Evolutionary conservation across 37 sponge, comb jelly and placozoan species (phyloP).

Genomic region (Theonella swinhoei): DNA sequence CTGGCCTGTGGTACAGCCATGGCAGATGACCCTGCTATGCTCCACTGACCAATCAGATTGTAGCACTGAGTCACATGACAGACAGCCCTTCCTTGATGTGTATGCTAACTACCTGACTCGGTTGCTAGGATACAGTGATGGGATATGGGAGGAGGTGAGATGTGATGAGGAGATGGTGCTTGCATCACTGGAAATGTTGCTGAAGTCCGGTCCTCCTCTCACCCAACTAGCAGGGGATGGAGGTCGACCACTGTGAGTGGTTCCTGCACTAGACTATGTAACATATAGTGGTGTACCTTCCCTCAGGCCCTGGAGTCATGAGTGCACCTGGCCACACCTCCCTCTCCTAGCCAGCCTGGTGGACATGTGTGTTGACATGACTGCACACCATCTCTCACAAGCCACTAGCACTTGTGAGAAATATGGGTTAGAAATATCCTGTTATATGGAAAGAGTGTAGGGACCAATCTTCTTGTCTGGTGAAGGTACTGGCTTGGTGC

Average conservation of each 20-base stretch:
- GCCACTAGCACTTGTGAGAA: conserved; percentile 1
- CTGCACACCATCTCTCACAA: neutral
- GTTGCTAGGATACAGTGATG: neutral
- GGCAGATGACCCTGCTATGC: conserved; percentile 35
- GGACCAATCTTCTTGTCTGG: neutral
- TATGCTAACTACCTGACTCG: conserved; percentile 2
- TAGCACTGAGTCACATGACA: neutral
- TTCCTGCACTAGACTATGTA: too few species aligned
- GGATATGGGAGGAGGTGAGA: neutral
- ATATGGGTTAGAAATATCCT: neutral
- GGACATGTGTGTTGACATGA: conserved; percentile 20
- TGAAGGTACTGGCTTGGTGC: conserved; percentile 47
- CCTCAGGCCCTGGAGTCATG: conserved; percentile 30
- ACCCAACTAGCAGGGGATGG: neutral
- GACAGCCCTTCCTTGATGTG: neutral
- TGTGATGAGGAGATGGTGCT: conserved; percentile 16
- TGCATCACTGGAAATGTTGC: conserved; percentile 9
- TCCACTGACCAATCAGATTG: conserved; percentile 15
- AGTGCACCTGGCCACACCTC: neutral
- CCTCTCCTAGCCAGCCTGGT: conserved; percentile 13
- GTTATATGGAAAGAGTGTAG: neutral
- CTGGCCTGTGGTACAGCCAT: conserved; percentile 13
- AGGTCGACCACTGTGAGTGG: too few species aligned
- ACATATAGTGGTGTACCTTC: too few species aligned
- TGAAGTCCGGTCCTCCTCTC: neutral